These are phyloP conservation scores for Speoplatyrhinus poulsoni DNA, from an alignment of 2,113 vertebrate genomes.

Conservation along the genomic window DNA sequence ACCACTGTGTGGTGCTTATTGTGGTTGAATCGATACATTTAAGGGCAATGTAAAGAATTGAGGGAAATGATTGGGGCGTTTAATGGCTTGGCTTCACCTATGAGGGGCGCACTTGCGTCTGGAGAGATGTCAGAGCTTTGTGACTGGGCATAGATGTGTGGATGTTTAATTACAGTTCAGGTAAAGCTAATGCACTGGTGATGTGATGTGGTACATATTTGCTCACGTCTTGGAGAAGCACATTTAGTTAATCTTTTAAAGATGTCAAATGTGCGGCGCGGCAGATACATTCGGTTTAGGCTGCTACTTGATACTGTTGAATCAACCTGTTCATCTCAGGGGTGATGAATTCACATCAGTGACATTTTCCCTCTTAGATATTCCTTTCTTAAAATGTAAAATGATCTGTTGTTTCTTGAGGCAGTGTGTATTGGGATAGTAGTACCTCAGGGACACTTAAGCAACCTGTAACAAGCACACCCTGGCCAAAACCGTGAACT, in stretches of 20 bases:
- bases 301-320: background rate
- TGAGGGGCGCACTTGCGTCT: too few species aligned
- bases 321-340: background rate
- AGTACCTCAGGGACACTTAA: conserved; percentile 76
- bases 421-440: conserved; percentile 74
- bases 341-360: background rate
- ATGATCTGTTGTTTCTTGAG: background rate
- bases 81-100: too few species aligned
- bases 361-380: too few species aligned
- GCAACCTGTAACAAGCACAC: conserved; percentile 71
- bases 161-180: background rate
- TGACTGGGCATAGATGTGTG: background rate
- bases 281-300: background rate
- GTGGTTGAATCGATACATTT: background rate
- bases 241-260: background rate
- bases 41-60: too few species aligned
- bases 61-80: too few species aligned
- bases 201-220: background rate
- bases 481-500: conserved; percentile 24
- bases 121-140: background rate
- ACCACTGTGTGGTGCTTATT: conserved; percentile 45
- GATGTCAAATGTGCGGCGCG: background rate
- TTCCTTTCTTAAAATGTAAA: background rate
- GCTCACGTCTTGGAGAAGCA: background rate
- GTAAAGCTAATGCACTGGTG: background rate